Base-by-base conservation (phyloP, 2,888 invertebrate genomes). In the Epirrhoe alternata region DNA sequence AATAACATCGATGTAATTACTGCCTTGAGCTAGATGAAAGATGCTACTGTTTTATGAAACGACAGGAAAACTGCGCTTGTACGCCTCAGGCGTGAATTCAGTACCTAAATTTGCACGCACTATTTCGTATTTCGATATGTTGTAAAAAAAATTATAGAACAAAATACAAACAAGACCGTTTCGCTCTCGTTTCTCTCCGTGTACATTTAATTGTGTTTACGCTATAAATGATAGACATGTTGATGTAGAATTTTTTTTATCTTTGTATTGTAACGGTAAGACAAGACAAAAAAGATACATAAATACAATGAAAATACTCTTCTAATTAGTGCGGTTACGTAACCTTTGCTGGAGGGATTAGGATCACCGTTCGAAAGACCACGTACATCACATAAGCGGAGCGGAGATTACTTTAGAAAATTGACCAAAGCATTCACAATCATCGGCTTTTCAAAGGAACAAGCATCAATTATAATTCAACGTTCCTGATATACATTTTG, bases 11-110 rank as follows among this genome's bases (percentile, higher is more conserved):
- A 56, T 65, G 47, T 71, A 74, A 74, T 72, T 67, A 71, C 65
- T 55, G 72, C 72, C 74, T 69, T 72, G 69, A 69, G 74, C 74
- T 69, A 74, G 68, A 71, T 72, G 61, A 69, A 71, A 71, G 64
- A 66, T 66, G 67, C 63, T 53, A 64, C 56, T 60, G 67, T 64
- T 55, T 64, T 53, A 12, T 55, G 59, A 66, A 62, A 45, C 45
- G 55, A 10, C 33, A 31, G 53, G 57, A 51, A 65, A 56, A 60
- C 50, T 50, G 45, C 42, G 47, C 63, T 51, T 52, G 57, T 24
- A 58, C 33, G 57, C 45, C 57, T 52, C 33, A 52, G 52, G 52
- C 57, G 8, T 35, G 50, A 57, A 59, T 52, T 14, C 1, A 14
- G 8, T 30, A 30, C 24, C 8, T 30, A 24, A 51, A 10, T 10